phyloP scores from a whole-genome alignment of 2,888 invertebrate genomes.

The Drosophila stalkeri region DNA sequence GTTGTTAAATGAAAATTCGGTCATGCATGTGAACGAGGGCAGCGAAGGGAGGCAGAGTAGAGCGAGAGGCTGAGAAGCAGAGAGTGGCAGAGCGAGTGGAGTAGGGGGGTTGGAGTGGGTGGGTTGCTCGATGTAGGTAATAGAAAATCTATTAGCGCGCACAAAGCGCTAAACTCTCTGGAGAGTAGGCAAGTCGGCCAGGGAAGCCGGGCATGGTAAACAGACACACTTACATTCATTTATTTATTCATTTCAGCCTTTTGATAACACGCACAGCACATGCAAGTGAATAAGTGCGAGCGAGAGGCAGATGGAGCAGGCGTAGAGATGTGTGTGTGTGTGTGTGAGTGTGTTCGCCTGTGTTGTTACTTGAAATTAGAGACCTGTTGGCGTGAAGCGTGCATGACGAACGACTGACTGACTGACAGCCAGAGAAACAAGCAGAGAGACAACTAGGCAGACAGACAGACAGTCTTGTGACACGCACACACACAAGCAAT shows the following conservation, averaged over 20 bases:
- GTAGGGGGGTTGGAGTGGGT: background rate
- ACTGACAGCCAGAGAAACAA: conserved; percentile 14
- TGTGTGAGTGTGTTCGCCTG: background rate
- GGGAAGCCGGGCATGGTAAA: background rate
- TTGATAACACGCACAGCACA: conserved; percentile 57
- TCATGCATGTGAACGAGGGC: conserved; percentile 64
- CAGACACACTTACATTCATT: conserved; percentile 35
- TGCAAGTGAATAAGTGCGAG: conserved; percentile 16
- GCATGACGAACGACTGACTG: conserved; percentile 42
- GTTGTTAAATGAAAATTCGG: conserved; percentile 74
- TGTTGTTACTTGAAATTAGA: conserved; percentile 50
- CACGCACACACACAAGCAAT: conserved; percentile 7
- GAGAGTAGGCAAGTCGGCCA: conserved; percentile 25
- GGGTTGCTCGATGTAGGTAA: conserved; percentile 53
- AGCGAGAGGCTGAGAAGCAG: background rate
- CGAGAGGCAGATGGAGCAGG: conserved; percentile 1
- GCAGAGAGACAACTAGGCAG: conserved; percentile 15
- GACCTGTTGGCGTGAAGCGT: conserved; percentile 68
- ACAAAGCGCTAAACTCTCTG: conserved; percentile 53
- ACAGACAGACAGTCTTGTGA: conserved; percentile 28
- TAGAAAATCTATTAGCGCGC: conserved; percentile 77
- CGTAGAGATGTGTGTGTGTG: background rate
- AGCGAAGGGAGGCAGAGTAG: background rate
- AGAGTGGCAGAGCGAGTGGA: background rate
- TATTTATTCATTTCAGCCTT: conserved; percentile 49